A percentile compares a stretch with the other conserved stretches of the same genome.
Evolutionary conservation across 2,888 invertebrate genomes (phyloP).

Genomic region (Macrophya annulata): DNA sequence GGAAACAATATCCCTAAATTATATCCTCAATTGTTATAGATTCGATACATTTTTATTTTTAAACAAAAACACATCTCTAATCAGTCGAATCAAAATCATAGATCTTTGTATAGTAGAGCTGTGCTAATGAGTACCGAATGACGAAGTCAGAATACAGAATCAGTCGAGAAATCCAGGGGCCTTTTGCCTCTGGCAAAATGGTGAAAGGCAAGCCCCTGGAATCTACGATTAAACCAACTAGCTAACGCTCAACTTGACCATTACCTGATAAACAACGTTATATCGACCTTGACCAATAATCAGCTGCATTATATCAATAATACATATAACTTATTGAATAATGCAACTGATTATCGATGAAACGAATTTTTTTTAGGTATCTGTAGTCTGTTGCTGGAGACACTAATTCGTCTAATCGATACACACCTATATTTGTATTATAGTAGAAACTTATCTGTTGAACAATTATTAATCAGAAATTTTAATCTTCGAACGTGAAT

Average conservation of each 20-base stretch:
- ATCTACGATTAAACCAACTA: neutral
- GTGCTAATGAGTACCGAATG: neutral
- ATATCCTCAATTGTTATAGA: neutral
- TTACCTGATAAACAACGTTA: neutral
- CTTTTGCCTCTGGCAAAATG: conserved; percentile 4
- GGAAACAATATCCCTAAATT: neutral
- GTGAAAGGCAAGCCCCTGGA: conserved; percentile 21
- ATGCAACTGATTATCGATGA: conserved; percentile 28
- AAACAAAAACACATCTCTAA: neutral
- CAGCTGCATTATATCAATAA: neutral
- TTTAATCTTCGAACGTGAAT: neutral
- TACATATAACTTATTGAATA: neutral
- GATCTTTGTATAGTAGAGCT: neutral
- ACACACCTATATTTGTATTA: neutral
- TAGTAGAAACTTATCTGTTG: neutral
- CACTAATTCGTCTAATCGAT: neutral
- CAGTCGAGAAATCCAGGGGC: neutral
- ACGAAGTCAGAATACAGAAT: neutral
- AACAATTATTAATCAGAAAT: neutral
- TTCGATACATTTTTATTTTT: neutral
- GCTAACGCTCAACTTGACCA: neutral
- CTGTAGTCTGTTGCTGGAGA: neutral
- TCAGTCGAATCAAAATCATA: neutral
- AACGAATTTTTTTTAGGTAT: neutral
- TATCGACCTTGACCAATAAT: conserved; percentile 25